phyloP scores from a whole-genome alignment of 53 echinoderm and acorn worm genomes.

The Pentamera pediparva region DNA sequence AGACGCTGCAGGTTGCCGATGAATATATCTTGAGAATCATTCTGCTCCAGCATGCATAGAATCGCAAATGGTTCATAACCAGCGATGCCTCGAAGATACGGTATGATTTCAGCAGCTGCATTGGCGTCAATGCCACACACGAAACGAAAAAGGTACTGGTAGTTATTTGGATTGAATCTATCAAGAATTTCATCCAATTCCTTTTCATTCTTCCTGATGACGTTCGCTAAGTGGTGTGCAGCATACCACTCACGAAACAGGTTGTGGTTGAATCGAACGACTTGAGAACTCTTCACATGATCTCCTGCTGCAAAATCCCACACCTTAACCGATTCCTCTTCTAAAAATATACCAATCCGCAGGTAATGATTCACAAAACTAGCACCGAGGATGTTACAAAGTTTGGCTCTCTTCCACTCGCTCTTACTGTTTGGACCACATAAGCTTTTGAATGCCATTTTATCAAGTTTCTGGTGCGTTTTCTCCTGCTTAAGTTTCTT shows the following conservation, averaged over 20 bases:
- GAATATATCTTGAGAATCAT: neutral
- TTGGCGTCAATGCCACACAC: neutral
- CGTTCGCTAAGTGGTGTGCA: neutral
- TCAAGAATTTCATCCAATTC: neutral
- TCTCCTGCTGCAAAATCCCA: neutral
- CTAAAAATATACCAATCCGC: neutral
- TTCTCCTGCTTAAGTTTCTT: neutral
- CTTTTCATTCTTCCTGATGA: neutral
- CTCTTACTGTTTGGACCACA: neutral
- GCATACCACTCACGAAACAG: slow-evolving; percentile 9
- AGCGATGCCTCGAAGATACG: neutral
- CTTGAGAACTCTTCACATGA: neutral
- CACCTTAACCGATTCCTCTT: neutral
- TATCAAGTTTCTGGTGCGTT: neutral
- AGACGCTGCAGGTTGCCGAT: neutral
- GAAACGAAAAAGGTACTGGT: neutral
- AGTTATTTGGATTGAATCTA: neutral
- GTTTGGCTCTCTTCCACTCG: neutral
- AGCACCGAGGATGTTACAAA: neutral
- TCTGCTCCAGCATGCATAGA: neutral
- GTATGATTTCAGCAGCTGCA: neutral
- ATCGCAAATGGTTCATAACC: neutral
- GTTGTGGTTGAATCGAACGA: neutral
- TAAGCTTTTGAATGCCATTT: neutral
- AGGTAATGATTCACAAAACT: neutral